Evolutionary conservation across 2,888 invertebrate species (phyloP).

Genomic region (Dasypogon diadema): DNA sequence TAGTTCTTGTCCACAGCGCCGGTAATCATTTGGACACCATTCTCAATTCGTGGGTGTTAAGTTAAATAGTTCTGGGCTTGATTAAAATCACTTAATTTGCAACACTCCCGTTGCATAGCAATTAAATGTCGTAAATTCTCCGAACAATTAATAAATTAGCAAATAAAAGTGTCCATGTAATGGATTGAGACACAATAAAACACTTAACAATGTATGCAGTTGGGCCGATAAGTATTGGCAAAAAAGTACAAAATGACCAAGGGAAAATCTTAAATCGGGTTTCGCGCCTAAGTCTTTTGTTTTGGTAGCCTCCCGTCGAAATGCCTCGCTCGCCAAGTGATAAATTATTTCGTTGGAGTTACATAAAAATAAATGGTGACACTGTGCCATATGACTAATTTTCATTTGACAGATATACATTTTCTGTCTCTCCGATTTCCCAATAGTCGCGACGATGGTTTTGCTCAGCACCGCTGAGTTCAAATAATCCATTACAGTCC

Average conservation of each 20-base stretch:
- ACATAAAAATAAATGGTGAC: constrained; percentile 41
- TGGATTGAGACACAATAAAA: constrained; percentile 30
- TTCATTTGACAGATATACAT: constrained; percentile 49
- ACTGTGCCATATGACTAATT: constrained; percentile 49
- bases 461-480: constrained; percentile 19
- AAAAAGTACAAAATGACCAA: neutral
- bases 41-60: constrained; percentile 34
- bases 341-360: constrained; percentile 43
- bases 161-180: constrained; percentile 12
- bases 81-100: constrained; percentile 50
- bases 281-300: constrained; percentile 40
- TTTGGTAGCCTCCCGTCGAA: constrained; percentile 49
- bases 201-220: constrained; percentile 26
- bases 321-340: constrained; percentile 24
- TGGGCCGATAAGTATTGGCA: neutral
- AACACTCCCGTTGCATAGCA: constrained; percentile 29
- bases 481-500: constrained; percentile 43
- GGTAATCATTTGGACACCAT: constrained; percentile 10
- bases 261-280: constrained; percentile 19
- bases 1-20: neutral
- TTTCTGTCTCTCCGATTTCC: constrained; percentile 40
- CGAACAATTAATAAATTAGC: constrained; percentile 51
- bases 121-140: constrained; percentile 49
- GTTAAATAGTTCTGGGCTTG: constrained; percentile 38
- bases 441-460: constrained; percentile 23